These are phyloP conservation scores for Noctua pronuba DNA, from an alignment of 2,888 invertebrate species.

Conservation along the genomic window DNA sequence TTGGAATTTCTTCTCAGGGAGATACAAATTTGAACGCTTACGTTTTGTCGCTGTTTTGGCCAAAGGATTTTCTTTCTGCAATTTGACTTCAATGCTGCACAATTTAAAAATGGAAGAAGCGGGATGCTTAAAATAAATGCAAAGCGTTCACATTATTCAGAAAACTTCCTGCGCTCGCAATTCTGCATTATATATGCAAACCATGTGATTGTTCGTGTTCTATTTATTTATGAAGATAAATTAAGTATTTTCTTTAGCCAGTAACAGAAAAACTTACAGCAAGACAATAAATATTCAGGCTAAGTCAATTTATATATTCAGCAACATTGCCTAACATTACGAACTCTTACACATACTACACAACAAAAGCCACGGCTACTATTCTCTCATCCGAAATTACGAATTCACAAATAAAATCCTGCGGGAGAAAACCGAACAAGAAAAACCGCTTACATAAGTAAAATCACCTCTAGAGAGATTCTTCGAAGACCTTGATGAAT, in stretches of 20 bases:
- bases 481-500: constrained; percentile 70
- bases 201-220: background rate
- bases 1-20: constrained; percentile 49
- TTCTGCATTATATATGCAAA: background rate
- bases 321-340: constrained; percentile 20
- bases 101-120: constrained; percentile 7
- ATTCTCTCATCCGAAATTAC: constrained; percentile 46
- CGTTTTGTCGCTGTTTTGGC: constrained; percentile 31
- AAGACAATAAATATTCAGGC: constrained; percentile 32
- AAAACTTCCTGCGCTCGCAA: background rate
- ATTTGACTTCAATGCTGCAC: constrained; percentile 17
- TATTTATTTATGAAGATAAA: constrained; percentile 14
- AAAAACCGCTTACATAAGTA: constrained; percentile 64
- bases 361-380: constrained; percentile 27
- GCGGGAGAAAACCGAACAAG: constrained; percentile 40
- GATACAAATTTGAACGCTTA: constrained; percentile 40
- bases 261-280: constrained; percentile 2
- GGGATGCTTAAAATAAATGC: constrained; percentile 24
- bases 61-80: constrained; percentile 16
- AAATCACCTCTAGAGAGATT: constrained; percentile 64
- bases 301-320: constrained; percentile 43
- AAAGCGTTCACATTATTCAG: constrained; percentile 19
- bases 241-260: constrained; percentile 3
- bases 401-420: constrained; percentile 58
- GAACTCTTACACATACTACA: constrained; percentile 8